phyloP scores from a whole-genome alignment of 2,113 vertebrate genomes.

The Isichthys henryi region DNA sequence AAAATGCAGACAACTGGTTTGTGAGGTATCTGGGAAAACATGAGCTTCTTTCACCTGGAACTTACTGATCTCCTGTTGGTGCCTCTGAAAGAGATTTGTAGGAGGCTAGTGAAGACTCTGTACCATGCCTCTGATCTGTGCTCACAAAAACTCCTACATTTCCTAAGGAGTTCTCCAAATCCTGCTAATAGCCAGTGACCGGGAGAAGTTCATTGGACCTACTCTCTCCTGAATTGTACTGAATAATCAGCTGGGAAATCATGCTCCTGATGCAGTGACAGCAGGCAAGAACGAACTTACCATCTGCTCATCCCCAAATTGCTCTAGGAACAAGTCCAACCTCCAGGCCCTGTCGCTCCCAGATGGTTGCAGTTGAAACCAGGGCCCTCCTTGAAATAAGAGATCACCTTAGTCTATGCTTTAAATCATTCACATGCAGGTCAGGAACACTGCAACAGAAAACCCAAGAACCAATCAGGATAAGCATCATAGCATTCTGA shows the following conservation, averaged over 20 bases:
- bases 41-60: not conserved
- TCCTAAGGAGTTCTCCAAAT: not conserved
- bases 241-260: not conserved
- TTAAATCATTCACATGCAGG: not conserved
- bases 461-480: not conserved
- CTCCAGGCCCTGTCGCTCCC: not conserved
- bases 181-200: not conserved
- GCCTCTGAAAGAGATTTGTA: not conserved
- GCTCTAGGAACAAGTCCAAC: not conserved
- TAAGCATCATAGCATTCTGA: not conserved
- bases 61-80: not conserved
- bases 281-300: not conserved
- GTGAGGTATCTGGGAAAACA: not conserved
- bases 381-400: not conserved
- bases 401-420: not conserved
- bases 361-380: not conserved
- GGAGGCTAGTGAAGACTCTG: not conserved
- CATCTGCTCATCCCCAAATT: not conserved
- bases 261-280: not conserved
- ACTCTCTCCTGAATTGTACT: not conserved
- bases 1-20: not conserved
- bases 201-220: not conserved
- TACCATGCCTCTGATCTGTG: not conserved
- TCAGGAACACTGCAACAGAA: not conserved
- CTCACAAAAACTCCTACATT: not conserved